Conservation (phyloP, 2,888 invertebrate species). For the Liodrosophila aerea region DNA sequence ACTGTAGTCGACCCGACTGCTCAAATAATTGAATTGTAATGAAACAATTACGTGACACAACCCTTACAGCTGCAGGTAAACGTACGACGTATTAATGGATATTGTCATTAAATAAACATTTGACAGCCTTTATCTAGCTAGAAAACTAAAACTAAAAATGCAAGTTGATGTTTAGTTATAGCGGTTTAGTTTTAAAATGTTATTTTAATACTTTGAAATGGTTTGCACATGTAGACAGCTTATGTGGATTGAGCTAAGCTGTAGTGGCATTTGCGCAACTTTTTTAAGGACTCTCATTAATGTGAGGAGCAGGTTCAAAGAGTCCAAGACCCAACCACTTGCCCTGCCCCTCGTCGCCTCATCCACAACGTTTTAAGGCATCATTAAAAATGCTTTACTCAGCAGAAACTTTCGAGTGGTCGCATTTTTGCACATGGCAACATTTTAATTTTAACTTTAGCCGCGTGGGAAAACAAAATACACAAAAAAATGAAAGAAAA, state of each 20-base stretch:
- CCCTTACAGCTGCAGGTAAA: too few species aligned
- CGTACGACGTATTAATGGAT: too few species aligned
- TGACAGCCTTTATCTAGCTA: too few species aligned
- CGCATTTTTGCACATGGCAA: conserved; percentile 31
- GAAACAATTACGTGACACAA: too few species aligned
- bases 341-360: neutral
- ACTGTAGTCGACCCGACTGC: too few species aligned
- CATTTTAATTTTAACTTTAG: conserved; percentile 42
- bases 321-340: conserved; percentile 7
- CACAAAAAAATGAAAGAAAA: conserved; percentile 1
- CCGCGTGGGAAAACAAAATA: conserved; percentile 15
- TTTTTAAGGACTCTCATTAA: conserved; percentile 15
- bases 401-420: conserved; percentile 56
- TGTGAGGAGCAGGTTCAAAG: conserved; percentile 28
- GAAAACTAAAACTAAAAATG: too few species aligned
- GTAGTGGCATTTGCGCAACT: conserved; percentile 16
- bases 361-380: conserved; percentile 50
- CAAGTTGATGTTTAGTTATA: too few species aligned
- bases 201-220: too few species aligned
- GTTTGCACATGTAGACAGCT: too few species aligned
- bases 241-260: conserved; percentile 9
- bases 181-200: neutral
- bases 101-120: too few species aligned
- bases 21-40: too few species aligned
- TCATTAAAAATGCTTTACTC: conserved; percentile 67